phyloP scores from a whole-genome alignment of 1,140 invertebrate genomes.

The Atta texana region DNA sequence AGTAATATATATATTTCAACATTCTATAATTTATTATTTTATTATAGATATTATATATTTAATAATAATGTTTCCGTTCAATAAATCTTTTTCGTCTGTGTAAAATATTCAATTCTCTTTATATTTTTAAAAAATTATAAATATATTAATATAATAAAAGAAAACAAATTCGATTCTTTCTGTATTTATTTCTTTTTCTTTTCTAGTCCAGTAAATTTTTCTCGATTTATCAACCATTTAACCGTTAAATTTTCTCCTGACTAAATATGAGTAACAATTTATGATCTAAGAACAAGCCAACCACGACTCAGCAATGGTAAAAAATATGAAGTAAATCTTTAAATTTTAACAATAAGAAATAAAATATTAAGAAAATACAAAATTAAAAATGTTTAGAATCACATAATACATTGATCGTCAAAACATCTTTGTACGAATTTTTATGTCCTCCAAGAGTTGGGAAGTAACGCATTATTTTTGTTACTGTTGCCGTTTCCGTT shows the following conservation, averaged over 20 bases:
- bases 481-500: too few relatives aligned
- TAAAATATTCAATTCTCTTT: not conserved
- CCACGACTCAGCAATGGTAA: slow-evolving; percentile 72
- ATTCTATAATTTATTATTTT: too few relatives aligned
- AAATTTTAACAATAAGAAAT: not conserved
- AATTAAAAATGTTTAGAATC: not conserved
- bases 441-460: not conserved
- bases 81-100: too few relatives aligned
- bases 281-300: slow-evolving; percentile 71
- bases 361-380: not conserved
- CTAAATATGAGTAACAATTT: slow-evolving; percentile 41
- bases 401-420: not conserved
- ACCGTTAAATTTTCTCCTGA: not conserved
- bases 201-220: not conserved
- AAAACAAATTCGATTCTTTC: not conserved
- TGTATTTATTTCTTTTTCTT: not conserved
- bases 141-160: slow-evolving; percentile 4
- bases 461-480: too few relatives aligned
- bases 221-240: not conserved
- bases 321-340: slow-evolving; percentile 30
- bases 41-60: too few relatives aligned
- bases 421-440: not conserved
- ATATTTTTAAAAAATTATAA: slow-evolving; percentile 2
- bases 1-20: too few relatives aligned
- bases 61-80: too few relatives aligned